These are phyloP conservation scores for Volucella zonaria DNA, from an alignment of 2,888 invertebrate genomes.

Conservation along the genomic window DNA sequence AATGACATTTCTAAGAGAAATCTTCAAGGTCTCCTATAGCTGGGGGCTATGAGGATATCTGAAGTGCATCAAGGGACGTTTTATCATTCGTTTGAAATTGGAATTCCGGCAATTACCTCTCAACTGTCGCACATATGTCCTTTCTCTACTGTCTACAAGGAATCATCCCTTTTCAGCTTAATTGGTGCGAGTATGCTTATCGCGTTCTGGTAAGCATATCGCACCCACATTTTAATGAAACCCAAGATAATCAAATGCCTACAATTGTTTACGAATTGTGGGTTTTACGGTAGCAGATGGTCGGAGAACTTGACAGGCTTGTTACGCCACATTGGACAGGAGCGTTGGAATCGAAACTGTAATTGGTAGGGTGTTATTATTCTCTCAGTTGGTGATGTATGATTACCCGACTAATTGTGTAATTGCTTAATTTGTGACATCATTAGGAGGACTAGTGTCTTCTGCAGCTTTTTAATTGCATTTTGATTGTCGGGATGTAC, in stretches of 20 bases:
- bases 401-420: conserved; percentile 43
- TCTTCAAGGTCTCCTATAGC: conserved; percentile 10
- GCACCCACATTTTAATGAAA: conserved; percentile 26
- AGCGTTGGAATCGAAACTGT: background rate
- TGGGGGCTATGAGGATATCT: conserved; percentile 7
- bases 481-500: conserved; percentile 43
- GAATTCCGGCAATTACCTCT: conserved; percentile 15
- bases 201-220: conserved; percentile 12
- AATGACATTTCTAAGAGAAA: background rate
- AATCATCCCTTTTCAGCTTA: no score
- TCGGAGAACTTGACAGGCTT: conserved; percentile 16
- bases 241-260: background rate
- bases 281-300: conserved; percentile 37
- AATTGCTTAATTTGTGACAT: conserved; percentile 41
- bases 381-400: conserved; percentile 28
- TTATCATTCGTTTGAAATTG: conserved; percentile 12
- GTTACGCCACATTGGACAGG: background rate
- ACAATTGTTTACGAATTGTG: background rate
- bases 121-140: conserved; percentile 14
- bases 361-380: background rate
- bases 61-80: background rate
- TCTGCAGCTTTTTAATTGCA: conserved; percentile 45
- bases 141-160: no score
- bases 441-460: conserved; percentile 3
- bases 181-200: background rate